phyloP scores from a whole-genome alignment of 1,140 invertebrate genomes.

The Lethrus apterus region DNA sequence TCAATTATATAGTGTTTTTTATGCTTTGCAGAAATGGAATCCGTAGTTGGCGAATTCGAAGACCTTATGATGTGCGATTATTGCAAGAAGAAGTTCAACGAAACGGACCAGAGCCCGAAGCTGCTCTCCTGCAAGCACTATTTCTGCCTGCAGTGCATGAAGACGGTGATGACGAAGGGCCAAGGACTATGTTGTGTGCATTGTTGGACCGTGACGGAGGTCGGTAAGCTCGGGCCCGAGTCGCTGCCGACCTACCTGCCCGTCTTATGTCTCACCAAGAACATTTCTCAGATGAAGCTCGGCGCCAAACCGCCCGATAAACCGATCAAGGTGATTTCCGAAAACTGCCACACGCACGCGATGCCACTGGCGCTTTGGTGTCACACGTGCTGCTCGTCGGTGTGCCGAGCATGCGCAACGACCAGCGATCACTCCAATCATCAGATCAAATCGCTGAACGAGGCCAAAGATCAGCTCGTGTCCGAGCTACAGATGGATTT shows the following conservation, averaged over 20 bases:
- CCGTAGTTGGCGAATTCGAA: slow-evolving; percentile 55
- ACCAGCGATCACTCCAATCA: slow-evolving; percentile 57
- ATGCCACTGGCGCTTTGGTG: slow-evolving; percentile 69
- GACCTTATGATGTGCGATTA: slow-evolving; percentile 61
- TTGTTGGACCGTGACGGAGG: slow-evolving; percentile 59
- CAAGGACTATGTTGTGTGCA: slow-evolving; percentile 59
- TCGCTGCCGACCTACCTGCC: slow-evolving; percentile 58
- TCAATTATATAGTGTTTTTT: slow-evolving; percentile 1
- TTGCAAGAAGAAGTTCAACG: slow-evolving; percentile 61
- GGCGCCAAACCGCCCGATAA: slow-evolving; percentile 42
- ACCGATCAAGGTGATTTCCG: slow-evolving; percentile 39
- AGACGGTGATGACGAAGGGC: slow-evolving; percentile 53
- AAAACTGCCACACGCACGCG: slow-evolving; percentile 63
- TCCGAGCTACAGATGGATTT: slow-evolving; percentile 52
- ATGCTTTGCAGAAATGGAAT: slow-evolving; percentile 44
- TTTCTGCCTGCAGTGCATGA: slow-evolving; percentile 66
- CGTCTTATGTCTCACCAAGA: slow-evolving; percentile 54
- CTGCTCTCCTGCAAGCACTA: slow-evolving; percentile 67
- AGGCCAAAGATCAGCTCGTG: slow-evolving; percentile 59
- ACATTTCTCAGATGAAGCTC: slow-evolving; percentile 50
- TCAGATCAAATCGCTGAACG: slow-evolving; percentile 57
- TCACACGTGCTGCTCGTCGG: slow-evolving; percentile 53
- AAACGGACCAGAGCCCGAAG: slow-evolving; percentile 60
- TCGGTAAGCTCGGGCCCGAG: slow-evolving; percentile 54
- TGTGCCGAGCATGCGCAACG: slow-evolving; percentile 61